These are phyloP conservation scores for Brachymystax lenok DNA, from an alignment of 2,797 vertebrate species.

Conservation along the genomic window DNA sequence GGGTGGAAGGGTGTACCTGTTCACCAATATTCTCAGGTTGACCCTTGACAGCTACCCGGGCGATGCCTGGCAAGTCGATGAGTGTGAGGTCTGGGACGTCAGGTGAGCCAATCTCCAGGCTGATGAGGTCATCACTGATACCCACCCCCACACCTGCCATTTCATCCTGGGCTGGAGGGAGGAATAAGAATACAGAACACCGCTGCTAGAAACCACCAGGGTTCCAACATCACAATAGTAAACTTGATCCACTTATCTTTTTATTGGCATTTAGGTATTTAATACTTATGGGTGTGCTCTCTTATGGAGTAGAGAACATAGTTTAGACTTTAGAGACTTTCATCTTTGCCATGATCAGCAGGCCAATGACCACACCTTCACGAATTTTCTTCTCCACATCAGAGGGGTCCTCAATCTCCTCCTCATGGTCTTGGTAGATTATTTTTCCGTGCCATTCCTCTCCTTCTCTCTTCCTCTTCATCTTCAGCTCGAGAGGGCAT, in stretches of 20 bases:
- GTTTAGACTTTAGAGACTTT: no score
- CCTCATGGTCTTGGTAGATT: conserved; percentile 46
- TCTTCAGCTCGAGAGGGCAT: conserved; percentile 78
- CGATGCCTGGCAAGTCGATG: conserved; percentile 89
- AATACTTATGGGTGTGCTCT: no score
- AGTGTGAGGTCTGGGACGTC: conserved; percentile 86
- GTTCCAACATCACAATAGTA: not conserved
- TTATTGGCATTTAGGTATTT: no score
- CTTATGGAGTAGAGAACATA: no score
- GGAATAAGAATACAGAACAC: not conserved
- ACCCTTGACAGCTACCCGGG: conserved; percentile 81
- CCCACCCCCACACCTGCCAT: conserved; percentile 70
- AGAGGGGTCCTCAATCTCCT: conserved; percentile 42
- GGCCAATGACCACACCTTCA: conserved; percentile 43
- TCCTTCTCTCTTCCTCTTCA: conserved; percentile 65
- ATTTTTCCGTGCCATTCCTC: conserved; percentile 70
- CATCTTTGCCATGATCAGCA: no score
- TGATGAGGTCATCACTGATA: conserved; percentile 83
- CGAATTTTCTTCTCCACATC: conserved; percentile 53
- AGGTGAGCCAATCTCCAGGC: conserved; percentile 81
- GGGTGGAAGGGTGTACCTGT: conserved; percentile 66
- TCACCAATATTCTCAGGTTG: conserved; percentile 83
- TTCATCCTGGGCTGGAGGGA: conserved; percentile 68
- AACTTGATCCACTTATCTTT: not conserved
- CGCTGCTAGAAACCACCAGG: not conserved